These are phyloP conservation scores for Streblospio benedicti DNA, from an alignment of 1,140 invertebrate species.

Conservation along the genomic window DNA sequence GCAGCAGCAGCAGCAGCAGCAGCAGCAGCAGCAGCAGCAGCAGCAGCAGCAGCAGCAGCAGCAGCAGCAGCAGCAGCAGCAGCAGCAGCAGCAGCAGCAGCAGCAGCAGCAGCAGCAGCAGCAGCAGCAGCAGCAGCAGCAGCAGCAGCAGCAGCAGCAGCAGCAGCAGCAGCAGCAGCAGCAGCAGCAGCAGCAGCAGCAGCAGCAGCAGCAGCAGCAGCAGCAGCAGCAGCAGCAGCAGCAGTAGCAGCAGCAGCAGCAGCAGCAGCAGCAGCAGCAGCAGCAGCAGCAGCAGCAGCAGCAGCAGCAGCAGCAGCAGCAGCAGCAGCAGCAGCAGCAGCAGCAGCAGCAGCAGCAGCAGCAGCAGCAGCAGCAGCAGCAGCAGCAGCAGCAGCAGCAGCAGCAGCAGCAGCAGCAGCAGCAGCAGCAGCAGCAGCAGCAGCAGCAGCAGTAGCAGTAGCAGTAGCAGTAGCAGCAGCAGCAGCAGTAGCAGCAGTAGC, in stretches of 20 bases:
- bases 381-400: not conserved
- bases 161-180: not conserved
- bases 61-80: slow-evolving; percentile 24
- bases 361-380: not conserved
- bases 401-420: not conserved
- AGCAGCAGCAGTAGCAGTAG: not conserved
- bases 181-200: not conserved
- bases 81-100: slow-evolving; percentile 19
- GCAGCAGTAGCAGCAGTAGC: not conserved
- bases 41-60: slow-evolving; percentile 22
- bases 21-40: slow-evolving; percentile 22
- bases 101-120: slow-evolving; percentile 23
- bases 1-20: slow-evolving; percentile 13
- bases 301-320: not conserved
- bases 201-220: not conserved
- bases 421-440: not conserved
- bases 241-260: not conserved
- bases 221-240: not conserved
- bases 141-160: slow-evolving; percentile 6
- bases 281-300: not conserved
- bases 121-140: slow-evolving; percentile 13
- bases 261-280: not conserved
- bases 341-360: not conserved
- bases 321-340: not conserved
- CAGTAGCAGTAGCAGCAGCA: not conserved